A percentile compares a stretch with the other conserved stretches of the same genome.
Conservation (phyloP, 2,113 vertebrate genomes). For the Micromys minutus region DNA sequence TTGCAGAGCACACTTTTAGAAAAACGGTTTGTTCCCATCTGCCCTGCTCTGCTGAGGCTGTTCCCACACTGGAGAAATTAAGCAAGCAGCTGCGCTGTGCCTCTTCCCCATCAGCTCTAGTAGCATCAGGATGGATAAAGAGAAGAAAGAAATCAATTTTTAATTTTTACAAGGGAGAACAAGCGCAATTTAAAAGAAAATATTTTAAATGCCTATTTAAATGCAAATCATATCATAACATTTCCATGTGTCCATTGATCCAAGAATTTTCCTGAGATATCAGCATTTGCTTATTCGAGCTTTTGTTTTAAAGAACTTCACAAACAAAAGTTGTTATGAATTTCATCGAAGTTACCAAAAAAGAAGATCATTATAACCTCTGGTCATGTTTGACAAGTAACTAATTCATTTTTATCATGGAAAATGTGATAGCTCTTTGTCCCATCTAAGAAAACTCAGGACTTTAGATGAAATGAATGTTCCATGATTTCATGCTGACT, state of each 20-base stretch:
- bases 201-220: constrained; percentile 60
- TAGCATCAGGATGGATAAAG: constrained; percentile 55
- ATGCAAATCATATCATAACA: constrained; percentile 62
- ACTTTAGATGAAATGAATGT: not conserved
- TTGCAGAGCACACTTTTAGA: constrained; percentile 8
- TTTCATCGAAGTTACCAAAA: constrained; percentile 7
- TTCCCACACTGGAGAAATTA: constrained; percentile 56
- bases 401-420: constrained; percentile 34
- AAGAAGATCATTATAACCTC: constrained; percentile 12
- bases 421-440: not conserved
- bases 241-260: not conserved
- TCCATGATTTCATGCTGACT: not conserved
- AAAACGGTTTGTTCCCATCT: constrained; percentile 56
- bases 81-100: constrained; percentile 51
- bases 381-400: constrained; percentile 37
- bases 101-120: constrained; percentile 55
- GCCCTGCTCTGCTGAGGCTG: constrained; percentile 42
- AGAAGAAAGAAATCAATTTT: constrained; percentile 68
- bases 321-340: constrained; percentile 55
- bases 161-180: constrained; percentile 60
- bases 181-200: constrained; percentile 56
- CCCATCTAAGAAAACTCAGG: constrained; percentile 24
- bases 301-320: constrained; percentile 60
- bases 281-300: constrained; percentile 63
- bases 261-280: constrained; percentile 55